Conservation (phyloP, 2,888 invertebrate species). For the Lottia gigantea region DNA sequence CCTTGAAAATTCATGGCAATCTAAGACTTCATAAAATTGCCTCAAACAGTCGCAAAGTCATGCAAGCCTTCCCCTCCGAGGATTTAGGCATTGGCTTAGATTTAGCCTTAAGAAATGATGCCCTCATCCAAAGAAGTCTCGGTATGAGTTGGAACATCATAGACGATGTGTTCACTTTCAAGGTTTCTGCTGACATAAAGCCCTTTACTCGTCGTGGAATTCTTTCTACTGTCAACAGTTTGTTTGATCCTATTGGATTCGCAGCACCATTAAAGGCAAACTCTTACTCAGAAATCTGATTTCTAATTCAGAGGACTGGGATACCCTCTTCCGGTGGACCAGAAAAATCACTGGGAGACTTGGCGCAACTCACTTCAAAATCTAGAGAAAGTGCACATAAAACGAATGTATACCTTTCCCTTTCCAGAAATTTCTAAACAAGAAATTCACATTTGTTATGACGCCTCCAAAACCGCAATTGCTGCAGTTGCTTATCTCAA, state of each 20-base stretch:
- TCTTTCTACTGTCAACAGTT: constrained; percentile 31
- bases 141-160: constrained; percentile 34
- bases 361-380: constrained; percentile 34
- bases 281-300: constrained; percentile 34
- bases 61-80: constrained; percentile 31
- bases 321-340: constrained; percentile 30
- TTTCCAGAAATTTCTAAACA: neutral
- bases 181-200: constrained; percentile 22
- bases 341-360: constrained; percentile 23
- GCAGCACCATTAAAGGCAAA: constrained; percentile 33
- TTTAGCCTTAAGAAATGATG: constrained; percentile 20
- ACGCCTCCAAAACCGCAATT: constrained; percentile 42
- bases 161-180: constrained; percentile 29
- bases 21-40: constrained; percentile 39
- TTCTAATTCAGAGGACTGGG: constrained; percentile 32
- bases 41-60: constrained; percentile 33
- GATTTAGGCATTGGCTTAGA: constrained; percentile 37
- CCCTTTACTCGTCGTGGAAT: constrained; percentile 33
- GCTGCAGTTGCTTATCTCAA: constrained; percentile 36
- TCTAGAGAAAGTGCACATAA: constrained; percentile 24
- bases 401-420: constrained; percentile 24
- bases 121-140: constrained; percentile 32
- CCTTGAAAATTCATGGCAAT: constrained; percentile 26
- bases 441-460: constrained; percentile 34
- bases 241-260: constrained; percentile 40